Percentiles rank a stretch among this genome's conserved stretches.
These are phyloP conservation scores for Eumaeus atala DNA, from an alignment of 1,140 invertebrate genomes.

Conservation along the genomic window DNA sequence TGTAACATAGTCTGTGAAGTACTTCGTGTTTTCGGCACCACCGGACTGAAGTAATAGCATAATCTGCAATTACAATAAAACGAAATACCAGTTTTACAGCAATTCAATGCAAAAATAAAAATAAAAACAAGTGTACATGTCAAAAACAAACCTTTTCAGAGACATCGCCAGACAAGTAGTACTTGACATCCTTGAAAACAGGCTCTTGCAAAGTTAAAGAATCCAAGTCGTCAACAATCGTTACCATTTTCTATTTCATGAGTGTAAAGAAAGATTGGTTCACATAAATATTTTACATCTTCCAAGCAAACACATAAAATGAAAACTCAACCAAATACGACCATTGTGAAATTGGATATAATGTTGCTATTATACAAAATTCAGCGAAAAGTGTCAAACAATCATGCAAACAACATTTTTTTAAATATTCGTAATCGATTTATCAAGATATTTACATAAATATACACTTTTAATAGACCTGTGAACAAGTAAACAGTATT, in stretches of 20 bases:
- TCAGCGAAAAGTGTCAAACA: too few relatives aligned
- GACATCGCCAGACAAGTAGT: constrained; percentile 81
- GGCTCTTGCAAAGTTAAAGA: constrained; percentile 67
- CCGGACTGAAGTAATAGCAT: constrained; percentile 84
- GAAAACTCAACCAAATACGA: constrained; percentile 52
- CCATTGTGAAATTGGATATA: constrained; percentile 33
- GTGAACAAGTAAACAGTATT: too few relatives aligned
- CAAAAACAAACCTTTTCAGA: constrained; percentile 78
- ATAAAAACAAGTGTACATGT: constrained; percentile 53
- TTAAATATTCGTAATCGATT: too few relatives aligned
- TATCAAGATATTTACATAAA: too few relatives aligned
- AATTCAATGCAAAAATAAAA: constrained; percentile 44
- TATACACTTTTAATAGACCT: too few relatives aligned
- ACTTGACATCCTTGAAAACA: constrained; percentile 80
- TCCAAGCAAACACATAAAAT: constrained; percentile 50
- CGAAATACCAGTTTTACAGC: constrained; percentile 39
- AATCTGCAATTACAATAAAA: constrained; percentile 77
- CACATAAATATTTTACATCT: constrained; percentile 46
- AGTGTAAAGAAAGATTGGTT: constrained; percentile 41
- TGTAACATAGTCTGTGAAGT: constrained; percentile 91
- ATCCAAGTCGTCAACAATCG: constrained; percentile 71
- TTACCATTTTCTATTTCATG: constrained; percentile 71
- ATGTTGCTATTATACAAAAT: too few relatives aligned
- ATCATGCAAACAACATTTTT: too few relatives aligned
- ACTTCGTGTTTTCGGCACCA: constrained; percentile 88